phyloP scores from a whole-genome alignment of 1,140 invertebrate species.

The Eubasilissa regina region DNA sequence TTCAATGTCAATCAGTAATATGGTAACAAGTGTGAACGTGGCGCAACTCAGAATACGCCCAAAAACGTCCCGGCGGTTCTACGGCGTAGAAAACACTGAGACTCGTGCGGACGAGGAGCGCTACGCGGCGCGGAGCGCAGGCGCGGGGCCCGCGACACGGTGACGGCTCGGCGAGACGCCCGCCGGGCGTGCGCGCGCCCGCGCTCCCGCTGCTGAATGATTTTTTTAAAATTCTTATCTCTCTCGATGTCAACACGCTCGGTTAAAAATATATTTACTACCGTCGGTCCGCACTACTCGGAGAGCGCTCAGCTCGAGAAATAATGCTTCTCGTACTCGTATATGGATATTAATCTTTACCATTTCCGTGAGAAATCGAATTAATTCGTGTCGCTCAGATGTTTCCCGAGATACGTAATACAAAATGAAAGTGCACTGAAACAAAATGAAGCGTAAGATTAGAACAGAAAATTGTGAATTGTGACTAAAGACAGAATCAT shows the following conservation, averaged over 20 bases:
- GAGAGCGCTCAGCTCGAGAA: no score
- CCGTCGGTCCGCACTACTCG: no score
- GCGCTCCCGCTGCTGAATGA: background rate
- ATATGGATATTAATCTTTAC: no score
- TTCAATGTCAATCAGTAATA: conserved; percentile 38
- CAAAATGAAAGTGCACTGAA: no score
- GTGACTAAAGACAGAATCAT: no score
- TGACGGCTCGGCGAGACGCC: conserved; percentile 1
- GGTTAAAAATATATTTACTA: no score
- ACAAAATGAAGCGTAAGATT: no score
- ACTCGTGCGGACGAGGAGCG: background rate
- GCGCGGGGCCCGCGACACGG: background rate
- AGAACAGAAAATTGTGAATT: no score
- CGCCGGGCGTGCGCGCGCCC: conserved; percentile 21
- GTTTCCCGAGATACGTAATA: no score
- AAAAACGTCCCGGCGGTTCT: conserved; percentile 8
- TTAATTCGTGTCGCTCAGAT: no score
- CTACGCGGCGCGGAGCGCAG: conserved; percentile 36
- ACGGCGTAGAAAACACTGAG: conserved; percentile 42
- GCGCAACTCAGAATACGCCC: background rate
- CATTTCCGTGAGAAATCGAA: no score
- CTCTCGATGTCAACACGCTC: background rate
- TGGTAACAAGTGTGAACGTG: conserved; percentile 5
- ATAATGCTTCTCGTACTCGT: no score
- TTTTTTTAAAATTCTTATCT: background rate